These are phyloP conservation scores for Harpalus rubripes DNA, from an alignment of 2,888 invertebrate species.

Conservation along the genomic window DNA sequence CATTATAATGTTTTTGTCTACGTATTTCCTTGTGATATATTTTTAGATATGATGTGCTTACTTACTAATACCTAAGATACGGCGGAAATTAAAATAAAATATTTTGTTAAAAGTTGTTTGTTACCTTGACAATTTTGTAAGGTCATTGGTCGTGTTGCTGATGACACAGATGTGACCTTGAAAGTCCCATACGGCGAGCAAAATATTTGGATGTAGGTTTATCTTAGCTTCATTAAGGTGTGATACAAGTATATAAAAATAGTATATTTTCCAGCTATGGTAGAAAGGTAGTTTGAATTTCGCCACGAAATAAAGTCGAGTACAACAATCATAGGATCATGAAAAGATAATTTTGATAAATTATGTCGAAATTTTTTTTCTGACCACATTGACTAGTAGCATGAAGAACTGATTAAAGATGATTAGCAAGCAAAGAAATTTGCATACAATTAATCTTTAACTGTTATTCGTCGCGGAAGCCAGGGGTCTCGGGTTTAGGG, in stretches of 20 bases:
- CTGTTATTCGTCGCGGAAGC: too few relatives aligned
- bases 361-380: too few relatives aligned
- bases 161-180: slow-evolving; percentile 25
- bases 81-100: slow-evolving; percentile 23
- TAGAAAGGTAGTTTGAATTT: too few relatives aligned
- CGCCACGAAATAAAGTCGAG: too few relatives aligned
- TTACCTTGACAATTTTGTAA: slow-evolving; percentile 41
- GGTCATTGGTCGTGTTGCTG: slow-evolving; percentile 44
- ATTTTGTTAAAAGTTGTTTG: slow-evolving; percentile 42
- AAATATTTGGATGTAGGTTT: slow-evolving; percentile 19
- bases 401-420: too few relatives aligned
- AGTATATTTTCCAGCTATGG: not conserved
- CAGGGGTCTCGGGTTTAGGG: too few relatives aligned
- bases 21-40: slow-evolving; percentile 5
- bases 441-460: too few relatives aligned
- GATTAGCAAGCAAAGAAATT: too few relatives aligned
- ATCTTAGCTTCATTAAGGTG: not conserved
- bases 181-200: slow-evolving; percentile 1
- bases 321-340: too few relatives aligned
- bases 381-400: too few relatives aligned
- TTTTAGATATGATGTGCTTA: slow-evolving; percentile 14
- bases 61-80: not conserved
- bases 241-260: not conserved
- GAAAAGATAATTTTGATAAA: too few relatives aligned
- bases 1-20: slow-evolving; percentile 14